Percentiles rank a stretch among this genome's conserved stretches.
These are phyloP conservation scores for Guaruba guarouba DNA, from an alignment of 2,113 vertebrate genomes.

Conservation along the genomic window DNA sequence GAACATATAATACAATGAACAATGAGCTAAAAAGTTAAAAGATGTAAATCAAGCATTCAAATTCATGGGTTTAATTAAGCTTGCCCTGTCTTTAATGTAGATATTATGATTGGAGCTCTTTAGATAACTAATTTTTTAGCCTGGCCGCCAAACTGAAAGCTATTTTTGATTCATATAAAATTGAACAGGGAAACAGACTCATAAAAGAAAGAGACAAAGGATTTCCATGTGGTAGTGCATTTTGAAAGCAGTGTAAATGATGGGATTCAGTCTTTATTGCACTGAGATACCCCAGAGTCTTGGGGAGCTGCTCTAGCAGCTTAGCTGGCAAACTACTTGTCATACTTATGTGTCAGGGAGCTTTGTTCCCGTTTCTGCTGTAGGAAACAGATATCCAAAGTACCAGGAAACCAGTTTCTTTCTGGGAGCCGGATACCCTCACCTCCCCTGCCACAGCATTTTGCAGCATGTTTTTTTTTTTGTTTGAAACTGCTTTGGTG, in stretches of 20 bases:
- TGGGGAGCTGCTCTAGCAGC: not conserved
- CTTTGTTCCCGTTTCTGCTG: not conserved
- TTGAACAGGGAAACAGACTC: not conserved
- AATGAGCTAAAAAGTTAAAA: not conserved
- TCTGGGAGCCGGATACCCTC: not conserved
- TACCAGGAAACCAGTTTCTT: not conserved
- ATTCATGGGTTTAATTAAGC: not conserved
- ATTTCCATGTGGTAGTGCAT: not conserved
- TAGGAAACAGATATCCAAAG: not conserved
- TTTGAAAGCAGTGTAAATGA: not conserved
- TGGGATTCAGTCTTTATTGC: not conserved
- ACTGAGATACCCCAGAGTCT: not conserved
- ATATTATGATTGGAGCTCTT: not conserved
- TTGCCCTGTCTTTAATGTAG: not conserved
- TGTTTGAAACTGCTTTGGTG: not conserved
- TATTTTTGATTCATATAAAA: not conserved
- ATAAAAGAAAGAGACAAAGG: not conserved
- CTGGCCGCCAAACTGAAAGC: not conserved
- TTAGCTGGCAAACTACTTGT: not conserved
- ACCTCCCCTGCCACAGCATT: not conserved
- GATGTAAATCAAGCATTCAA: not conserved
- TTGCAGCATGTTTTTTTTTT: not conserved
- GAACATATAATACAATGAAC: not conserved
- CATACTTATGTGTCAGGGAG: not conserved
- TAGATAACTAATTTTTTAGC: not conserved